A percentile compares a stretch with the other conserved stretches of the same genome.
Conservation (phyloP, 2,888 invertebrate species). For the Micropterix aruncella region DNA sequence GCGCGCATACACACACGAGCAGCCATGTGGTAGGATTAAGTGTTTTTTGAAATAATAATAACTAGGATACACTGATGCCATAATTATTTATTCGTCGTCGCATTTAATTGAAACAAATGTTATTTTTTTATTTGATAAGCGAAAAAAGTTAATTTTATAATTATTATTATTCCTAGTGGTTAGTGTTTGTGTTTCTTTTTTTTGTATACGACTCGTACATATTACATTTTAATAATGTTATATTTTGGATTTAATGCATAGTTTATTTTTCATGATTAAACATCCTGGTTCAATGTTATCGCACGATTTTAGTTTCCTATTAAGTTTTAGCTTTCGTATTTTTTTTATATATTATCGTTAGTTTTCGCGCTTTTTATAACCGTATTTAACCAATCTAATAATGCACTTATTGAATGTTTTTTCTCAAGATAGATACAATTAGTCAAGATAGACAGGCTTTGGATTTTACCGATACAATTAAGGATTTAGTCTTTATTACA, state of each 20-base stretch:
- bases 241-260: background rate
- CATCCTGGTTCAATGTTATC: background rate
- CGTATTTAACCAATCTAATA: no score
- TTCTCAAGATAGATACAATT: no score
- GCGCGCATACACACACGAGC: background rate
- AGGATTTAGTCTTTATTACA: background rate
- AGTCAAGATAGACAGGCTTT: background rate
- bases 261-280: background rate
- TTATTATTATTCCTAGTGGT: conserved; percentile 1
- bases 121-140: background rate
- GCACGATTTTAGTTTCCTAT: background rate
- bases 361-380: no score
- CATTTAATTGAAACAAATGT: conserved; percentile 5
- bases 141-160: background rate
- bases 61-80: conserved; percentile 1
- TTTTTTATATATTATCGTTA: background rate
- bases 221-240: conserved; percentile 1
- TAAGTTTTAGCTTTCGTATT: background rate
- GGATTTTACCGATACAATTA: background rate
- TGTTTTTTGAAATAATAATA: background rate
- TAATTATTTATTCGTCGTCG: no score
- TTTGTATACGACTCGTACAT: background rate
- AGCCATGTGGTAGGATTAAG: background rate
- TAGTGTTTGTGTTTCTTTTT: conserved; percentile 1
- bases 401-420: no score